A percentile compares a stretch with the other conserved stretches of the same genome.
Evolutionary conservation across 2,113 vertebrate genomes (phyloP).

Genomic region (Mormyrus lacerda): DNA sequence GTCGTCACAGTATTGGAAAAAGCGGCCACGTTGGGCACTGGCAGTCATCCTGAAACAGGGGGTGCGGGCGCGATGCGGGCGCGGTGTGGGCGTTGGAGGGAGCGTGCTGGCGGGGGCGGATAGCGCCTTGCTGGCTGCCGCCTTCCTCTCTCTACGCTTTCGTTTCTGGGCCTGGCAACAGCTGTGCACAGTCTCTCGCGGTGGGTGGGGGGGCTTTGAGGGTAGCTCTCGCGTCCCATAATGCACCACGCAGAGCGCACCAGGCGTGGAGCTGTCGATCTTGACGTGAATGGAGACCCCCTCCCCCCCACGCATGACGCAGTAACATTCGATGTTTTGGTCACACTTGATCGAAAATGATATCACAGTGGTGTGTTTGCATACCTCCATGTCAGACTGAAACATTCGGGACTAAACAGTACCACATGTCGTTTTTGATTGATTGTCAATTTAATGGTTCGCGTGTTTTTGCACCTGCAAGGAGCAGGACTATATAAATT

Average conservation of each 20-base stretch:
- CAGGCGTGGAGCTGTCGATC: neutral
- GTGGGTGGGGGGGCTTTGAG: neutral
- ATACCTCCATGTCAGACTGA: neutral
- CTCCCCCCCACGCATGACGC: neutral
- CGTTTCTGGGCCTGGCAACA: neutral
- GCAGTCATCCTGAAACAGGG: neutral
- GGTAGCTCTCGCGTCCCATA: neutral
- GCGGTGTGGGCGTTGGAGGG: neutral
- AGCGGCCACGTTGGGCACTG: neutral
- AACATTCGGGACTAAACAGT: neutral
- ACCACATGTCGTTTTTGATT: neutral
- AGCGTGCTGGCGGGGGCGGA: neutral
- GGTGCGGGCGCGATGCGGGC: neutral
- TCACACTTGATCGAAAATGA: neutral
- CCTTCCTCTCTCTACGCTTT: neutral
- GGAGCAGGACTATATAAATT: neutral
- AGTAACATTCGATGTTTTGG: neutral
- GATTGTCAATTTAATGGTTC: too few relatives aligned
- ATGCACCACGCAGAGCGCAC: neutral
- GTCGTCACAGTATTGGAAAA: conserved; percentile 4
- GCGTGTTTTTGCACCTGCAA: neutral
- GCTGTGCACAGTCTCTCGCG: neutral
- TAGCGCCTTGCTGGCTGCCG: neutral
- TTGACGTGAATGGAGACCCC: neutral
- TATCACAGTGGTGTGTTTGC: neutral